Conservation (phyloP, 2,888 invertebrate genomes). For the Drosophila limbata region DNA sequence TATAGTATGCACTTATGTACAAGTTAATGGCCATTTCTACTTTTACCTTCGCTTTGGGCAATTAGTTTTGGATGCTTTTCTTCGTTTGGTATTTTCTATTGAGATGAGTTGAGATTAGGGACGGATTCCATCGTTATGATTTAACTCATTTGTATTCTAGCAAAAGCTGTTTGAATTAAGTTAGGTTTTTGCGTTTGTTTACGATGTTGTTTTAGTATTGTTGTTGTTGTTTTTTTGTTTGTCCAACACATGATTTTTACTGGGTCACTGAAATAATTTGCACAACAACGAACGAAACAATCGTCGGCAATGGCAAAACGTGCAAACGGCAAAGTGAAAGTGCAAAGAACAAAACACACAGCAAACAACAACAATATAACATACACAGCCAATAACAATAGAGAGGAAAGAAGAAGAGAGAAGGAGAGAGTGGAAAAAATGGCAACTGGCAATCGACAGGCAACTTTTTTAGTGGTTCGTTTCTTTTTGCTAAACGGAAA, state of each 20-base stretch:
- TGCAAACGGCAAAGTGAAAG: conserved; percentile 62
- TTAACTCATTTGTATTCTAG: conserved; percentile 13
- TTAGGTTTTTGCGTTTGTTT: conserved; percentile 12
- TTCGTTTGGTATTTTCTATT: conserved; percentile 12
- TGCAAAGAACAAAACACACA: conserved; percentile 47
- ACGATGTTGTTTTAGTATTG: conserved; percentile 7
- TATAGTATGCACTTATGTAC: conserved; percentile 24
- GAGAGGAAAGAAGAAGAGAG: conserved; percentile 13
- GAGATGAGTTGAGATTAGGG: conserved; percentile 5
- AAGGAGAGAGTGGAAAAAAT: conserved; percentile 20
- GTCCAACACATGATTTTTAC: conserved; percentile 49
- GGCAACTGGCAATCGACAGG: conserved; percentile 53
- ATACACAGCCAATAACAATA: conserved; percentile 22
- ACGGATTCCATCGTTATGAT: conserved; percentile 15
- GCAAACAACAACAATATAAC: conserved; percentile 10
- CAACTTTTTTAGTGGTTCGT: conserved; percentile 60
- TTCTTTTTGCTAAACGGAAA: conserved; percentile 73
- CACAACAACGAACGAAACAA: conserved; percentile 60
- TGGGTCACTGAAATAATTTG: conserved; percentile 79
- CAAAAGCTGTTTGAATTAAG: conserved; percentile 10
- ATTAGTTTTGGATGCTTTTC: conserved; percentile 33
- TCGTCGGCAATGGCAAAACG: conserved; percentile 62
- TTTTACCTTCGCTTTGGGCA: conserved; percentile 26
- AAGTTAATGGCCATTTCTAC: conserved; percentile 61
- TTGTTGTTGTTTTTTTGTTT: conserved; percentile 5